These are phyloP conservation scores for Paraplagusia blochii DNA, from an alignment of 2,113 vertebrate species.

Conservation along the genomic window DNA sequence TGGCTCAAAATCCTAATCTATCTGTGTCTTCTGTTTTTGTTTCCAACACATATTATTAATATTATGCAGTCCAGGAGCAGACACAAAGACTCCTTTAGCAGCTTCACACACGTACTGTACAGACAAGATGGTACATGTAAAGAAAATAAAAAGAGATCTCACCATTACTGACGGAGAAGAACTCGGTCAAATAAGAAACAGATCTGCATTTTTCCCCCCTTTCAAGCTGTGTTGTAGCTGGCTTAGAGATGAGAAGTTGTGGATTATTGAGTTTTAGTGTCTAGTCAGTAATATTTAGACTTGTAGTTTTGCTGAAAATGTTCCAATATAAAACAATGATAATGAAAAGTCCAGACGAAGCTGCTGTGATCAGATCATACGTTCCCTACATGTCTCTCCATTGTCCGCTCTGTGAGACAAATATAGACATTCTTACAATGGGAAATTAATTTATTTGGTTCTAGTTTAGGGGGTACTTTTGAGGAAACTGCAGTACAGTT, in stretches of 20 bases:
- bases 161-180: not conserved
- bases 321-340: too few relatives aligned
- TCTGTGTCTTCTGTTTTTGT: conserved; percentile 38
- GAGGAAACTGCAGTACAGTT: too few relatives aligned
- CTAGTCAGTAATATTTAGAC: too few relatives aligned
- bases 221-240: conserved; percentile 48
- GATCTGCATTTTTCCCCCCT: not conserved
- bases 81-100: conserved; percentile 1
- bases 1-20: conserved; percentile 33
- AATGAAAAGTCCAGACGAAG: too few relatives aligned
- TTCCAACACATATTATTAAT: conserved; percentile 11
- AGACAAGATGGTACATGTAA: not conserved
- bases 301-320: too few relatives aligned
- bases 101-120: not conserved
- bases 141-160: conserved; percentile 1
- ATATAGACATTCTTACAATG: too few relatives aligned
- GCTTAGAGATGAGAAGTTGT: conserved; percentile 49
- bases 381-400: too few relatives aligned
- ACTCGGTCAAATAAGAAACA: not conserved
- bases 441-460: too few relatives aligned
- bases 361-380: too few relatives aligned
- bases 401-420: too few relatives aligned
- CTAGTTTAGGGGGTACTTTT: too few relatives aligned
- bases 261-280: conserved; percentile 56
- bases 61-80: conserved; percentile 29